Conservation (phyloP, 2,113 vertebrate species). For the Passer domesticus region DNA sequence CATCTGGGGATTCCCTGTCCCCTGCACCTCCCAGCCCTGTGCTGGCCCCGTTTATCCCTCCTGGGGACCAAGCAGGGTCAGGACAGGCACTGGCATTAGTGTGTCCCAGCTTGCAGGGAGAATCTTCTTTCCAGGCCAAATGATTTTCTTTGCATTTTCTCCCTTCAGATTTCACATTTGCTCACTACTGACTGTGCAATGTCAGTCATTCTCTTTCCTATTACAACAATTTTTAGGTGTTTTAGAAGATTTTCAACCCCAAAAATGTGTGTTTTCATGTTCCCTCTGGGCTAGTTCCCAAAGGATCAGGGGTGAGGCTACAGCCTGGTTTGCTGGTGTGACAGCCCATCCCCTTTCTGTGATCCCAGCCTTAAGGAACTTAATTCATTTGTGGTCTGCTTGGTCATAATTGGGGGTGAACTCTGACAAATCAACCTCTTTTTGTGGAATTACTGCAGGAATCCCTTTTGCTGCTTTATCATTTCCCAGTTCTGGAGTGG, state of each 20-base stretch:
- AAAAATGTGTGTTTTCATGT: not conserved
- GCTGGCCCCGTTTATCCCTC: not conserved
- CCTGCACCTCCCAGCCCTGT: not conserved
- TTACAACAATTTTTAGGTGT: not conserved
- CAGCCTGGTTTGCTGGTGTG: not conserved
- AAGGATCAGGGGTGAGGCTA: not conserved
- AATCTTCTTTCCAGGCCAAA: not conserved
- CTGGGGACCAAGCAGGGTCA: accelerated
- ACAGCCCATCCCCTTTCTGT: not conserved
- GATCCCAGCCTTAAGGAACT: not conserved
- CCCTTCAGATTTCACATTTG: not conserved
- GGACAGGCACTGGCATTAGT: accelerated
- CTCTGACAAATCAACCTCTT: not conserved
- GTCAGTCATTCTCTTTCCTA: not conserved
- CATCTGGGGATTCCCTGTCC: not conserved
- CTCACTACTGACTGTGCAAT: not conserved
- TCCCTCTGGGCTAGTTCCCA: not conserved
- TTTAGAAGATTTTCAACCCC: not conserved
- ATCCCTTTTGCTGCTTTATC: not conserved
- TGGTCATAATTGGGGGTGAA: not conserved
- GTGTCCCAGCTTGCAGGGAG: accelerated
- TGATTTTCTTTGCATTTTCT: not conserved
- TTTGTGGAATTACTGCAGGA: not conserved
- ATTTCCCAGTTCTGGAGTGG: not conserved
- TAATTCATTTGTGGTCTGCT: not conserved